These are phyloP conservation scores for Sebastes trivittatus DNA, from an alignment of 2,797 vertebrate species.

Conservation along the genomic window DNA sequence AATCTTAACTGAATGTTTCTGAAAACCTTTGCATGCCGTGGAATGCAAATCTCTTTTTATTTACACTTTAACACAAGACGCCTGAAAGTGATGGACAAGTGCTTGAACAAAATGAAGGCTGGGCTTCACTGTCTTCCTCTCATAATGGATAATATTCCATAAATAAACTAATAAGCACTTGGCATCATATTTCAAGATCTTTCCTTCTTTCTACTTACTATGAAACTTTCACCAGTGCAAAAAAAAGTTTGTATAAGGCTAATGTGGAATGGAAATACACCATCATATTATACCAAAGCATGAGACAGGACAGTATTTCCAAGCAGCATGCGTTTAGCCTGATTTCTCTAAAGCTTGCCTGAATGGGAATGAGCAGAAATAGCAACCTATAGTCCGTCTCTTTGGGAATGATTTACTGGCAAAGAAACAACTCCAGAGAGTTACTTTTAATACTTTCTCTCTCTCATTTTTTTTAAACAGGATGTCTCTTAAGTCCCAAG, in stretches of 20 bases:
- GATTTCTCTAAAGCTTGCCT: slow-evolving; percentile 52
- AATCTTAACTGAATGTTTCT: not conserved
- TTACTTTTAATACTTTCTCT: slow-evolving; percentile 75
- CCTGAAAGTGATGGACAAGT: slow-evolving; percentile 44
- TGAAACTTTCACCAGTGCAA: slow-evolving; percentile 83
- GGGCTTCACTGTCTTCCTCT: not conserved
- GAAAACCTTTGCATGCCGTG: slow-evolving; percentile 48
- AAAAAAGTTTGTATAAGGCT: slow-evolving; percentile 33
- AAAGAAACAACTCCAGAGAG: slow-evolving; percentile 25
- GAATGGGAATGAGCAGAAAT: slow-evolving; percentile 53
- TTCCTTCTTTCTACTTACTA: slow-evolving; percentile 10
- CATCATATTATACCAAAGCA: slow-evolving; percentile 30
- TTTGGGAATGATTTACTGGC: slow-evolving; percentile 28
- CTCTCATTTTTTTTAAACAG: slow-evolving; percentile 80
- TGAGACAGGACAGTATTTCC: slow-evolving; percentile 41
- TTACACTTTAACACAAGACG: slow-evolving; percentile 19
- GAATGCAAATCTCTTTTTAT: slow-evolving; percentile 43
- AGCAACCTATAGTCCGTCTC: not conserved
- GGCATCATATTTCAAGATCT: slow-evolving; percentile 18
- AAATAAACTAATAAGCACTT: slow-evolving; percentile 30
- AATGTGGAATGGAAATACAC: slow-evolving; percentile 18
- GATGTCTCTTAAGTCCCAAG: slow-evolving; percentile 79
- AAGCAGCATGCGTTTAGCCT: slow-evolving; percentile 72
- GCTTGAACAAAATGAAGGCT: slow-evolving; percentile 13
- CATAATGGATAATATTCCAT: not conserved